Evolutionary conservation across 2,797 vertebrate species (phyloP).

Genomic region (Oreochromis mossambicus): DNA sequence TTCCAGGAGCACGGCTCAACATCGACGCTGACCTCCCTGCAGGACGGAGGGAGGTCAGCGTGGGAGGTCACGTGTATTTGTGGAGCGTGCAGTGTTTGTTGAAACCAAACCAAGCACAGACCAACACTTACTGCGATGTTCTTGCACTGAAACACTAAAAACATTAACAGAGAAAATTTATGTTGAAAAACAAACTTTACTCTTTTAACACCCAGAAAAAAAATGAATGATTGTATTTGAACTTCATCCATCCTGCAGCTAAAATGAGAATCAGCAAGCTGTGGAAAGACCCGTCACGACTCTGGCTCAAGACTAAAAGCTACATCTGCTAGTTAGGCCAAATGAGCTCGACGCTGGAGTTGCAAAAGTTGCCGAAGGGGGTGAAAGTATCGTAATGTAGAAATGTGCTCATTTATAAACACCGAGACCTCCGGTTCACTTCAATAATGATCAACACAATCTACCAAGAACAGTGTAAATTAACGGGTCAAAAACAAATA

Average conservation of each 20-base stretch:
- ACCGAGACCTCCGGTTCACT: neutral
- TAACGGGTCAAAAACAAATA: neutral
- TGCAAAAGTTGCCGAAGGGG: rapidly evolving
- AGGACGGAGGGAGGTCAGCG: neutral
- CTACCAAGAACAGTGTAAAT: neutral
- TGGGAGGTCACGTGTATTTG: no score
- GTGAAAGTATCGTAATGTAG: neutral
- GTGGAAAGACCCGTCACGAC: neutral
- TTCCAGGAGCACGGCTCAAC: neutral
- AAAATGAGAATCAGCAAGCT: neutral
- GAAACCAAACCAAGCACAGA: neutral
- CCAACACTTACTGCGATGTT: neutral
- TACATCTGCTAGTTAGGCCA: rapidly evolving
- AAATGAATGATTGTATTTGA: neutral
- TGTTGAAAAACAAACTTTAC: neutral
- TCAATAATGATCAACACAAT: neutral
- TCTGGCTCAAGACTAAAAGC: neutral
- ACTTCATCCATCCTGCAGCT: neutral
- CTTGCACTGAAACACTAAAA: rapidly evolving
- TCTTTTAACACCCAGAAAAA: neutral
- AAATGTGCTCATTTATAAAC: neutral
- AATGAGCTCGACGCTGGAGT: rapidly evolving
- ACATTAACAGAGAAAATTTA: neutral
- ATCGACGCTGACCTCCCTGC: neutral
- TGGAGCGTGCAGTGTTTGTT: neutral